Conservation (phyloP, 2,797 vertebrate genomes). For the Melopsittacus undulatus region DNA sequence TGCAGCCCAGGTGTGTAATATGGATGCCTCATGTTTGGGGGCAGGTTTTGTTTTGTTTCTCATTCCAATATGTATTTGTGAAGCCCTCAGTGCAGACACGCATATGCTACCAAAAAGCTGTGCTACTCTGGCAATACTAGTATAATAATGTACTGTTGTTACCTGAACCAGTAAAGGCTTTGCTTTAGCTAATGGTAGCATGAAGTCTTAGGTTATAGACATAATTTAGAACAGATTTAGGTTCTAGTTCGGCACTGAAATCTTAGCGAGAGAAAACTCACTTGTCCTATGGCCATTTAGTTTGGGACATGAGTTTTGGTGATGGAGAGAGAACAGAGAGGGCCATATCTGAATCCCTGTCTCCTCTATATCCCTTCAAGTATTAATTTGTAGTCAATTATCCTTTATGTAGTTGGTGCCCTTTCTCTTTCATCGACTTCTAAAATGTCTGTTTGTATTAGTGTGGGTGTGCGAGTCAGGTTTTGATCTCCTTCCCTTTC, state of each 20-base stretch:
- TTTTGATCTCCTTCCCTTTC: constrained; percentile 56
- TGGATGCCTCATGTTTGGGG: rapidly evolving
- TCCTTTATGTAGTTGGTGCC: background rate
- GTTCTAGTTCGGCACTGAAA: background rate
- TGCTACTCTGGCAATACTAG: background rate
- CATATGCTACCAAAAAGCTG: rapidly evolving
- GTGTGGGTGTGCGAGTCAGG: background rate
- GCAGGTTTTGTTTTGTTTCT: background rate
- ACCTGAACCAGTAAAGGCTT: background rate
- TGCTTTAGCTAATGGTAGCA: background rate
- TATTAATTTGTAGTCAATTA: constrained; percentile 41
- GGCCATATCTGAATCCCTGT: background rate
- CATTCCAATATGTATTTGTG: background rate
- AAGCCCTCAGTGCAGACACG: rapidly evolving
- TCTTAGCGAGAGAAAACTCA: background rate
- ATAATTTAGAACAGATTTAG: background rate
- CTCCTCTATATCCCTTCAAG: background rate
- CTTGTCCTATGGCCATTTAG: rapidly evolving
- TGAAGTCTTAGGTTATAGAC: background rate
- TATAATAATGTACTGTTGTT: rapidly evolving
- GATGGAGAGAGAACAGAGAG: background rate
- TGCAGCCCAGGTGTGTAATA: background rate
- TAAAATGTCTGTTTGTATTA: background rate
- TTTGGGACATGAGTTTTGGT: rapidly evolving
- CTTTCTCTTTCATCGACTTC: constrained; percentile 12